These are phyloP conservation scores for Corbicula japonica DNA, from an alignment of 2,888 invertebrate species.

Conservation along the genomic window DNA sequence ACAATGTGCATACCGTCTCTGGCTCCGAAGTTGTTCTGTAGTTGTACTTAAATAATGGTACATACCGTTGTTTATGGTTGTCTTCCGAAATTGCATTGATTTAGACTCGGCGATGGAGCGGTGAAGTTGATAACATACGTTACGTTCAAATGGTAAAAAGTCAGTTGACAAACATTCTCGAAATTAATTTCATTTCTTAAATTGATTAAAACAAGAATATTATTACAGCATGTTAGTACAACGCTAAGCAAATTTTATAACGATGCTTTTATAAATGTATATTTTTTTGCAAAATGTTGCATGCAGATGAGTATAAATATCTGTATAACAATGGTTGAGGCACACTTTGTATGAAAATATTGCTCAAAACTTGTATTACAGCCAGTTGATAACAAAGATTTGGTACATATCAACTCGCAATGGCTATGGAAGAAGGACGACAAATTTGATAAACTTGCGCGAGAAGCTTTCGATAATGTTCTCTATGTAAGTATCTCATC, in stretches of 20 bases:
- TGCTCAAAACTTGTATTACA: not conserved
- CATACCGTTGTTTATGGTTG: too few species aligned
- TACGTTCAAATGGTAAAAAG: too few species aligned
- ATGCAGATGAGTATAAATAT: too few species aligned
- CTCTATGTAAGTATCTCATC: constrained; percentile 72
- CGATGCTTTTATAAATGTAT: not conserved
- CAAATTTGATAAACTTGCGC: constrained; percentile 68
- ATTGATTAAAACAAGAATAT: not conserved
- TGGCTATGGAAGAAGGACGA: constrained; percentile 71
- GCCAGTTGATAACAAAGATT: constrained; percentile 30
- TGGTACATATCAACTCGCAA: constrained; percentile 46
- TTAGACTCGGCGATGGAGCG: too few species aligned
- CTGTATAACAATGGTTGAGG: too few species aligned
- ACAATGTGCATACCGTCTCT: not conserved
- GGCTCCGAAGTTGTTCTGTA: too few species aligned
- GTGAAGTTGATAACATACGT: too few species aligned
- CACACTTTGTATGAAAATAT: too few species aligned
- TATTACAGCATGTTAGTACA: not conserved
- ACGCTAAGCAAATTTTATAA: not conserved
- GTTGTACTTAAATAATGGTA: too few species aligned
- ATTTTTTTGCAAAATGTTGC: not conserved
- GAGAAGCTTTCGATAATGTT: constrained; percentile 74
- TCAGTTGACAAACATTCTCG: too few species aligned
- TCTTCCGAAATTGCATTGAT: too few species aligned
- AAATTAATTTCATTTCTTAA: not conserved